A percentile compares a stretch with the other conserved stretches of the same genome.
phyloP scores from a whole-genome alignment of 2,113 vertebrate genomes.

The Cichladusa arquata region DNA sequence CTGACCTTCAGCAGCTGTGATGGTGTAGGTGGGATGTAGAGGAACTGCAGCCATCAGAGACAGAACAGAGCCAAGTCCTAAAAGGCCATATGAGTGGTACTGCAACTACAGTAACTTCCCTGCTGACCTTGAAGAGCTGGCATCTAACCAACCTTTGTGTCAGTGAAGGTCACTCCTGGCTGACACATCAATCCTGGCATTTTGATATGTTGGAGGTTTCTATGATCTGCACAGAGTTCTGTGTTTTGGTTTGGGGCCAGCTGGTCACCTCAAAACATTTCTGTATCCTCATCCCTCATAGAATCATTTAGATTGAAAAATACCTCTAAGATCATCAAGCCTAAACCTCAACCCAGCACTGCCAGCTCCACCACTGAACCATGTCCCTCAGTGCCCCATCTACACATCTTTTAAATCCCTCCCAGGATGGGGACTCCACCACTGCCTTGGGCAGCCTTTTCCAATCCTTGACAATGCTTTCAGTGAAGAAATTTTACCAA shows the following conservation, averaged over 20 bases:
- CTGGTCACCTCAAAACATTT: background rate
- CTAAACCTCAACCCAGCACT: background rate
- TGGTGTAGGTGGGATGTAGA: background rate
- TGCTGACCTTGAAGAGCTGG: background rate
- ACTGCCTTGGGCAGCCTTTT: background rate
- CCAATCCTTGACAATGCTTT: background rate
- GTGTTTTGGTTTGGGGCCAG: background rate
- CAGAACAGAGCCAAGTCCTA: background rate
- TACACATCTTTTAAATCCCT: background rate
- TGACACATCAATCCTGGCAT: background rate
- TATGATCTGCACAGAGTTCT: background rate
- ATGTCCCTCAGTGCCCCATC: too few species aligned
- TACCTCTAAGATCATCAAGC: background rate
- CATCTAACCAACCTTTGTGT: background rate
- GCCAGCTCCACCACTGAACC: background rate
- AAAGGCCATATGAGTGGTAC: background rate
- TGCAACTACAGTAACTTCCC: background rate
- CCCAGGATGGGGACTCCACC: background rate
- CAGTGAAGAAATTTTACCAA: background rate
- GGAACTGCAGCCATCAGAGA: background rate
- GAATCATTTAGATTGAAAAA: background rate
- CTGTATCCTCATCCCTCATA: background rate
- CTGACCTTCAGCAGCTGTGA: background rate
- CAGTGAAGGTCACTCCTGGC: background rate
- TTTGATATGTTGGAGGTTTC: background rate